Evolutionary conservation across 37 sponge, comb jelly and placozoan genomes (phyloP), one percentile per base, ranked within the genome.

Genomic region (Axinella damicornis): DNA sequence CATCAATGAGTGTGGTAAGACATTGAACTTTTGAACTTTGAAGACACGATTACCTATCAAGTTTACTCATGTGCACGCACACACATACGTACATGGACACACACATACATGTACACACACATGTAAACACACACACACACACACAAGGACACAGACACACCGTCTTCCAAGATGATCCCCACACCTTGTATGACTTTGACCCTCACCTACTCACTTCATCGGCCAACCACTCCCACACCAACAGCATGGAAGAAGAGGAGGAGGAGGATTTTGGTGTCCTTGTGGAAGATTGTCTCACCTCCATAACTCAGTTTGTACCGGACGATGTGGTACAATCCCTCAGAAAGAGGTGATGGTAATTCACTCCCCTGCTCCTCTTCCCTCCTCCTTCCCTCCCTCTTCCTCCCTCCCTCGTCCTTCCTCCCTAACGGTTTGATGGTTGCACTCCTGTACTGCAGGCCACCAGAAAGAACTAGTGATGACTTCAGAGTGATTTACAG

Each of bases 161-260:
- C 4, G 12, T 27, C 13, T 27, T 25, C n/a, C 62, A 61, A 22
- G 27, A 22, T 27, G 25, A 61, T 25, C n/a, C 62, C 4, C 12
- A 61, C 62, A 61, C 62, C 4, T 14, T 27, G 25, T 27, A 22
- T 5, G 52, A 68, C 53, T 32, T 28, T 89, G 93, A 54, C 92
- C 95, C 0, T 97, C 95, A 79, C 87, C 94, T 36, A 84, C 88
- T 31, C 89, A 94, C 37, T 85, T 90, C 34, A 94, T 94, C 18
- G 77, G 91, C 18, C 46, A 46, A 9, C 9, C 46, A 46, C 46
- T 46, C 46, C 46, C 46, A 4, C 9, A 46, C 46, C 4, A 9
- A 46, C 6, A 9, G 9, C 6, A 9, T 12, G 46, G 46, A 9
- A 9, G 46, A 46, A 9, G 46, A 46, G 46, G 46, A 46, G 46